A percentile compares a stretch with the other conserved stretches of the same genome.
These are phyloP conservation scores for Ibycter americanus DNA, from an alignment of 2,797 vertebrate species.

Conservation along the genomic window DNA sequence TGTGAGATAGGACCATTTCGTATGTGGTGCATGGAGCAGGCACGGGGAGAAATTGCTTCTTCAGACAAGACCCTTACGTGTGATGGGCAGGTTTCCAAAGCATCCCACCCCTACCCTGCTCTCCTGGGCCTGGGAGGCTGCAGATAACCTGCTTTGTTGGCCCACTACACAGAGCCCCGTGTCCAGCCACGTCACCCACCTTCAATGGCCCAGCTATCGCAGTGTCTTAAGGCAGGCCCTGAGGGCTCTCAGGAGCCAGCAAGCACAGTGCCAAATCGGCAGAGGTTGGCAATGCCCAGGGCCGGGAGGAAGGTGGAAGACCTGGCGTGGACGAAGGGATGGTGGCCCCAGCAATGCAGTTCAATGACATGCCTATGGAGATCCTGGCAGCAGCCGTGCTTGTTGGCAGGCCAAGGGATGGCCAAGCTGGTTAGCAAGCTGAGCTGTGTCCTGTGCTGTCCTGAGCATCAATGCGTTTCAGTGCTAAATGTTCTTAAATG, in stretches of 20 bases:
- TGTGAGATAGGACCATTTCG: neutral
- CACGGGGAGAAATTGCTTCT: neutral
- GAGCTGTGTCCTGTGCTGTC: neutral
- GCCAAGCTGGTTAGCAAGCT: neutral
- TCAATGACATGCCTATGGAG: neutral
- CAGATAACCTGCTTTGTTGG: neutral
- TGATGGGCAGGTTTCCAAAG: neutral
- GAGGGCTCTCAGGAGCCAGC: neutral
- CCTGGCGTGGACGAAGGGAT: neutral
- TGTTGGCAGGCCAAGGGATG: neutral
- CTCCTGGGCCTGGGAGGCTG: neutral
- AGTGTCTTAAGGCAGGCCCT: neutral
- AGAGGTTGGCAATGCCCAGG: neutral
- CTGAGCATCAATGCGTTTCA: neutral
- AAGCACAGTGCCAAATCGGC: neutral
- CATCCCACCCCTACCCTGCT: neutral
- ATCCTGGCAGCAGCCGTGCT: neutral
- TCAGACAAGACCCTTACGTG: rapidly evolving
- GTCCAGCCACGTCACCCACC: rapidly evolving
- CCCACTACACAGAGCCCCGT: neutral
- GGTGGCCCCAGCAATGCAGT: neutral
- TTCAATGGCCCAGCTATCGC: neutral
- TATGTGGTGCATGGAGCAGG: rapidly evolving
- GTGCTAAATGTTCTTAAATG: neutral
- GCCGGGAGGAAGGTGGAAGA: neutral